Conservation (phyloP, 2,888 invertebrate species). For the Teleogryllus oceanicus region DNA sequence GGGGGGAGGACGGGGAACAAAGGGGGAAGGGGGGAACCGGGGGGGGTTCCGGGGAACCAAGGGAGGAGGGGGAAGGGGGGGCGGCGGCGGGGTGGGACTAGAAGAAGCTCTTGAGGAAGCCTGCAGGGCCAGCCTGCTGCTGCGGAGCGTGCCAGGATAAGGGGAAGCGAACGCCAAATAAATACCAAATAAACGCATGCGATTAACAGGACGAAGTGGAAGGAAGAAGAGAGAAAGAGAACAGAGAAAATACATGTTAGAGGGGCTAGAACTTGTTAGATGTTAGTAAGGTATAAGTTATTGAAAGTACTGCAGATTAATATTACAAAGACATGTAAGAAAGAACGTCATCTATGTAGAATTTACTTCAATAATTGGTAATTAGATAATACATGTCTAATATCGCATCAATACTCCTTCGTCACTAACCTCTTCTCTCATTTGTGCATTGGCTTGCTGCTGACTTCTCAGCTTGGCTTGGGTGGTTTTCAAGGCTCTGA, state of each 20-base stretch:
- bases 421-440: conserved; percentile 39
- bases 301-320: neutral
- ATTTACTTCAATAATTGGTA: neutral
- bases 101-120: conserved; percentile 94
- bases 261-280: neutral
- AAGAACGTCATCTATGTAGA: neutral
- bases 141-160: neutral
- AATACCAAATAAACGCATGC: conserved; percentile 34
- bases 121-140: conserved; percentile 81
- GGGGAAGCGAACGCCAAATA: conserved; percentile 23
- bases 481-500: conserved; percentile 82
- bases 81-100: conserved; percentile 54
- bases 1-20: neutral
- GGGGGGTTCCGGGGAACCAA: too few species aligned
- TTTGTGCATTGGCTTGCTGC: conserved; percentile 72
- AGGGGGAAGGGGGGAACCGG: neutral
- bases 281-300: conserved; percentile 22
- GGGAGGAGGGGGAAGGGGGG: neutral
- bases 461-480: conserved; percentile 85
- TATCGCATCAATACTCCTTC: too few species aligned
- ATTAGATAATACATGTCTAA: too few species aligned
- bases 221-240: conserved; percentile 37
- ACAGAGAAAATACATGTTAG: conserved; percentile 33
- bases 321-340: neutral
- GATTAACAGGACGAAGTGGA: conserved; percentile 38